Evolutionary conservation across 2,797 vertebrate species (phyloP).

Genomic region (Sebastes reedi): DNA sequence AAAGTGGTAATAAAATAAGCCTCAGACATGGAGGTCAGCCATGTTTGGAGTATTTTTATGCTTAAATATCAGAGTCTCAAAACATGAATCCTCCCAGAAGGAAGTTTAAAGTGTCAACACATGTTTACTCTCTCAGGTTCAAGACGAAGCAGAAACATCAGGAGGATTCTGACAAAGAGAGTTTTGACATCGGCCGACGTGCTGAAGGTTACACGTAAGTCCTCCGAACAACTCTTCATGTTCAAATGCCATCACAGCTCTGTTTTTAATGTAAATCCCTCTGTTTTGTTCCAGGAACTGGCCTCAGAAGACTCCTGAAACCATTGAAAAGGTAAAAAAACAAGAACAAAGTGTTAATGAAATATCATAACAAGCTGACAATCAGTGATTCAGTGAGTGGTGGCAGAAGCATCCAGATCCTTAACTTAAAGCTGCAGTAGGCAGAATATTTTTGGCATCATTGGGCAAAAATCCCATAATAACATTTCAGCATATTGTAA

Average conservation of each 20-base stretch:
- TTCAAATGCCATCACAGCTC: background rate
- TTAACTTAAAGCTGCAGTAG: too few species aligned
- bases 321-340: background rate
- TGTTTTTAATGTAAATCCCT: background rate
- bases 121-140: slow-evolving; percentile 46
- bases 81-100: background rate
- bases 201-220: slow-evolving; percentile 35
- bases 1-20: too few species aligned
- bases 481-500: too few species aligned
- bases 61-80: background rate
- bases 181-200: background rate
- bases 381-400: too few species aligned
- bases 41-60: background rate
- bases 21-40: too few species aligned
- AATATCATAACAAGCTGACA: too few species aligned
- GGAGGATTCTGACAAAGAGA: slow-evolving; percentile 21
- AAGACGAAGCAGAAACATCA: background rate
- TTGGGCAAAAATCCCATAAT: too few species aligned
- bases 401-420: too few species aligned
- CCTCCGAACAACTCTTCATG: background rate
- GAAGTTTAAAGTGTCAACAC: background rate
- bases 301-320: fast-evolving
- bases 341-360: background rate
- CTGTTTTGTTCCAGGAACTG: slow-evolving; percentile 10
- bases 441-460: too few species aligned